Evolutionary conservation across 2,113 vertebrate genomes (phyloP), one percentile per base, ranked within the genome.

Genomic region (Ageneiosus marmoratus): DNA sequence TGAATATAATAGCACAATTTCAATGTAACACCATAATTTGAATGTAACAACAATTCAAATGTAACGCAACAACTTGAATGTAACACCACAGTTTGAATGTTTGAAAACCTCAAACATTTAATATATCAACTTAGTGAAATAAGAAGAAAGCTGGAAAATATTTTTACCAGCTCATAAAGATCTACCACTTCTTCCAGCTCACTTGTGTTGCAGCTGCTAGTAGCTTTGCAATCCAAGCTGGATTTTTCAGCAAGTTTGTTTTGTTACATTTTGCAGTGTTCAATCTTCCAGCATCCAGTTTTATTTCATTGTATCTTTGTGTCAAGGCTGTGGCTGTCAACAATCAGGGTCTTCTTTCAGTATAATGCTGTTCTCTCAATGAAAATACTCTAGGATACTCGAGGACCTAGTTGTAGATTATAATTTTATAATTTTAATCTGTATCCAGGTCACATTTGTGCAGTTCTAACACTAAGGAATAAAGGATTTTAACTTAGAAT

Each of bases 251-350:
- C 63, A 67, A 18, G 8, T 9, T 69, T 24, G 8, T 24, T 37
- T 41, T 1, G 34, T 20, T 34, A 34, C 62, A 34, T 34, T 18
- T 65, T 34, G 29, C 62, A 18, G 8, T 41, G 7, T 69, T 41
- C 2, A 16, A 37, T 32, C 16, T 67, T 41, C 8, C 20, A 41
- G 65, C 34, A 67, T 67, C 34, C 34, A 1, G 34, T 41, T 67
- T 67, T 67, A 67, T 69, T 69, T 22, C 34, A 69, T 41, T 69
- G 34, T 69, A 34, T 69, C 65, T 44, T 70, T 70, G 1, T 69
- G 20, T 70, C 67, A 70, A 44, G 67, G 65, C 44, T 44, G 22
- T 69, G 22, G 10, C 67, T 12, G 34, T 70, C 65, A 24, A 13
- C 9, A 62, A 18, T 67, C 63, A 67, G 63, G 1, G 0, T 37